These are phyloP conservation scores for Operophtera brumata DNA, from an alignment of 2,888 invertebrate genomes.

Conservation along the genomic window DNA sequence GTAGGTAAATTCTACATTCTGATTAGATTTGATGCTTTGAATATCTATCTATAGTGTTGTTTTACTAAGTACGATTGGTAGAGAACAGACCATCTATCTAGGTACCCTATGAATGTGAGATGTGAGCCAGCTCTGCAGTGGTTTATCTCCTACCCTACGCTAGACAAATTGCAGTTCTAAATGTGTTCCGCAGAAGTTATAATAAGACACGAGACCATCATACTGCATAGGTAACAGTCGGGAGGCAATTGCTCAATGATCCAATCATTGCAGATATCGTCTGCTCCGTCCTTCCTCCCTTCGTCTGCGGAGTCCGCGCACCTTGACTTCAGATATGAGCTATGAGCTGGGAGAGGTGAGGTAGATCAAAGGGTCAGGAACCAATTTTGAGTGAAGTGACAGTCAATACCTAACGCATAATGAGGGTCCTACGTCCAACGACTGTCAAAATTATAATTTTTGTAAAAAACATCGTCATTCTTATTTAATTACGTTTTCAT, in stretches of 20 bases:
- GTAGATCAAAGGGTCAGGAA: constrained; percentile 1
- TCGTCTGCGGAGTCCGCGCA: constrained; percentile 23
- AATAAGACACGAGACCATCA: constrained; percentile 15
- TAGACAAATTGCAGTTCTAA: background rate
- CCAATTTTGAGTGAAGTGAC: no score
- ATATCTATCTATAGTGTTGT: no score
- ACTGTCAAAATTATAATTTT: no score
- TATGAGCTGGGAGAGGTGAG: constrained; percentile 15
- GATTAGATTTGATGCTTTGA: no score
- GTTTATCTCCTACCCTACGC: background rate
- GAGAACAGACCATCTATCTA: no score
- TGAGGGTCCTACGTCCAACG: no score
- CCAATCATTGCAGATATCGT: constrained; percentile 57
- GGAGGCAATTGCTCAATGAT: constrained; percentile 69
- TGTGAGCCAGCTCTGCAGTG: background rate
- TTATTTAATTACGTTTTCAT: no score
- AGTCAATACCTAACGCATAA: no score
- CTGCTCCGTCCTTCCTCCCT: constrained; percentile 23
- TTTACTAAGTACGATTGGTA: no score
- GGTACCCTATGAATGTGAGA: no score
- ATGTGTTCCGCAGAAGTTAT: background rate
- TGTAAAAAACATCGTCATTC: no score
- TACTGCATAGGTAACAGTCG: constrained; percentile 49
- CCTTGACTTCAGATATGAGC: constrained; percentile 45
- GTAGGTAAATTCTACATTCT: no score